Conservation (phyloP, 2,888 invertebrate species). For the Anagyrus pseudococci region DNA sequence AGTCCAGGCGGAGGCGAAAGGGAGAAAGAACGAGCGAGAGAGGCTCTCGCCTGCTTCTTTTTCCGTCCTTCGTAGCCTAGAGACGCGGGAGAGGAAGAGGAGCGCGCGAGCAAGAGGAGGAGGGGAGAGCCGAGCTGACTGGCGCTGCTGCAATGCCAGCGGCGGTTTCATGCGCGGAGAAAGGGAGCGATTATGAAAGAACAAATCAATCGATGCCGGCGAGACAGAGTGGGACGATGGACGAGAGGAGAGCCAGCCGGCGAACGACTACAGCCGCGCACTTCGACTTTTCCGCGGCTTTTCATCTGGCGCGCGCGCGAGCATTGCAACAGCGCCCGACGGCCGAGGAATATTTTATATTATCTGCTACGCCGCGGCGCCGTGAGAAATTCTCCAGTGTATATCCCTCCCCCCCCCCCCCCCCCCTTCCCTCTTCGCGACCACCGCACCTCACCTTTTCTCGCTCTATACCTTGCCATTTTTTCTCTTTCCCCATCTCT, state of each 20-base stretch:
- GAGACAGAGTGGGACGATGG: not conserved
- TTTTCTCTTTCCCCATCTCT: not conserved
- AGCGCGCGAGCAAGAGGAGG: constrained; percentile 10
- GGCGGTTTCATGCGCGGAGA: not conserved
- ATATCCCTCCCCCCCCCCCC: not conserved
- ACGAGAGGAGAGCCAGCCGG: not conserved
- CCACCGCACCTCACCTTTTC: not conserved
- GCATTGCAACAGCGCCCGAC: not conserved
- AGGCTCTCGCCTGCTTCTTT: constrained; percentile 27
- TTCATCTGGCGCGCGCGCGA: not conserved
- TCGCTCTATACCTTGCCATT: not conserved
- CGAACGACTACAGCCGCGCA: not conserved
- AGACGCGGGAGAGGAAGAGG: constrained; percentile 14
- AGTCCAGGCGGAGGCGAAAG: no score
- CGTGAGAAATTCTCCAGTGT: constrained; percentile 15
- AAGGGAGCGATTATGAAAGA: constrained; percentile 39
- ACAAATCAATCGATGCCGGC: constrained; percentile 36
- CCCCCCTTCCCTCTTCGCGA: not conserved
- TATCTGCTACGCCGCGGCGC: not conserved
- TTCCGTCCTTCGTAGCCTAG: constrained; percentile 31
- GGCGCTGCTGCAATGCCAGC: not conserved
- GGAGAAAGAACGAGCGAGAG: constrained; percentile 1
- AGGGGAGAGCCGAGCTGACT: not conserved
- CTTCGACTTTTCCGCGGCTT: constrained; percentile 25
- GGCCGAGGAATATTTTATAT: constrained; percentile 8